These are phyloP conservation scores for Xylophagus ater DNA, from an alignment of 2,888 invertebrate genomes.

Conservation along the genomic window DNA sequence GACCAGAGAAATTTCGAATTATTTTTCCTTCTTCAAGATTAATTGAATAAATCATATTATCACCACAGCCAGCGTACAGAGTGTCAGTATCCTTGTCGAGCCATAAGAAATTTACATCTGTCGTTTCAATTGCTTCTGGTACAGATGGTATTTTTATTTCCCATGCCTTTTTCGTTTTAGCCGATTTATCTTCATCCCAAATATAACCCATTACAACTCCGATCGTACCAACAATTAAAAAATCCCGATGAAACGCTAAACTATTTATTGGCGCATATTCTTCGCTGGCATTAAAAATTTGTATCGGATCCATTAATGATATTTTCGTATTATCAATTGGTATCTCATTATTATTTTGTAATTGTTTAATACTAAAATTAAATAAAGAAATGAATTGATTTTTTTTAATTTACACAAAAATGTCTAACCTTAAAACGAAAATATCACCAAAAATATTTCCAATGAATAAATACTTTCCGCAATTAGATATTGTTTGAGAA, in stretches of 20 bases:
- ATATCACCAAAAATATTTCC: constrained; percentile 78
- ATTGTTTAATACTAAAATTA: no score
- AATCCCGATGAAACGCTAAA: constrained; percentile 50
- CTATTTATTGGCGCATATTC: constrained; percentile 44
- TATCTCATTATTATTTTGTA: no score
- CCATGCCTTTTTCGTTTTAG: constrained; percentile 56
- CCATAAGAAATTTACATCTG: constrained; percentile 67
- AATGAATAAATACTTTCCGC: constrained; percentile 68
- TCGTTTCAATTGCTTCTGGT: constrained; percentile 53
- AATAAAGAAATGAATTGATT: constrained; percentile 1
- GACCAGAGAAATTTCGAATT: constrained; percentile 53
- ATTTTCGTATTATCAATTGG: constrained; percentile 36
- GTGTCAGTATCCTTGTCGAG: constrained; percentile 47
- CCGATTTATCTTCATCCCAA: constrained; percentile 53
- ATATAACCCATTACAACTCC: constrained; percentile 68
- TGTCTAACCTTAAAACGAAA: constrained; percentile 66
- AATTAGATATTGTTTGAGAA: constrained; percentile 70
- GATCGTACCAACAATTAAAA: constrained; percentile 61
- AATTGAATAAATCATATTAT: constrained; percentile 66
- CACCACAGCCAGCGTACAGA: constrained; percentile 75
- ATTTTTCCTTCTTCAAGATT: constrained; percentile 65
- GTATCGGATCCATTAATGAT: constrained; percentile 40
- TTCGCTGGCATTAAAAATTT: constrained; percentile 9
- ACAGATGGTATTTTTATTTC: constrained; percentile 51
- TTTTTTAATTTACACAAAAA: no score